phyloP scores from a whole-genome alignment of 2,113 vertebrate genomes.

The Danionella cerebrum region DNA sequence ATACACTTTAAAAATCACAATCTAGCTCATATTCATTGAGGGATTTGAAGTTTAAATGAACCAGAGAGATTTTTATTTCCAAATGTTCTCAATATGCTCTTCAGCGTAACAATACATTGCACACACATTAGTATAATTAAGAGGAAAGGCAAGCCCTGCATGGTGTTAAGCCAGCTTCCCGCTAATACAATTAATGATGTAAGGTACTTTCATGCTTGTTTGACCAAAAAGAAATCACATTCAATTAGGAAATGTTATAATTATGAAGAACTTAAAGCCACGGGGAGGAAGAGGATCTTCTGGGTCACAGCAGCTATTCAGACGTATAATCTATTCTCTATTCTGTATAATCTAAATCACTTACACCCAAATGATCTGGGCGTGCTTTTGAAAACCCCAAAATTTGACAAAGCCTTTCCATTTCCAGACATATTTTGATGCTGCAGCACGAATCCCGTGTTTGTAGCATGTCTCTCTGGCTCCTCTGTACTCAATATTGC shows the following conservation, averaged over 20 bases:
- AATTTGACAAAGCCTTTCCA: slow-evolving; percentile 18
- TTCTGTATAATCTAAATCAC: neutral
- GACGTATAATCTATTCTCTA: too few relatives aligned
- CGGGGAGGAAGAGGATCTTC: neutral
- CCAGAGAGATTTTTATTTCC: neutral
- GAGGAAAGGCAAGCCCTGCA: neutral
- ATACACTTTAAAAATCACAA: too few relatives aligned
- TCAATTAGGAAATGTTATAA: slow-evolving; percentile 5
- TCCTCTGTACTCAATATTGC: neutral
- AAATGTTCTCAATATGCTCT: neutral
- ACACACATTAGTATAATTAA: neutral
- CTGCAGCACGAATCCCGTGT: neutral
- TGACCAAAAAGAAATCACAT: neutral
- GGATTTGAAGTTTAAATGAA: neutral
- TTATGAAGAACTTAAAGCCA: slow-evolving; percentile 3
- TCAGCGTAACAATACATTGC: neutral
- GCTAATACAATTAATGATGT: neutral
- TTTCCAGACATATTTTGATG: slow-evolving; percentile 1
- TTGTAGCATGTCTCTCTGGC: neutral
- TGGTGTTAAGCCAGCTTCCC: neutral
- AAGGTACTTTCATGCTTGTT: neutral
- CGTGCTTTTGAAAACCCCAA: neutral
- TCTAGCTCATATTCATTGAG: too few relatives aligned
- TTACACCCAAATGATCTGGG: neutral
- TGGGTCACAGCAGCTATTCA: too few relatives aligned